A percentile compares a stretch with the other conserved stretches of the same genome.
phyloP scores from a whole-genome alignment of 2,113 vertebrate genomes.

The Numenius arquata region DNA sequence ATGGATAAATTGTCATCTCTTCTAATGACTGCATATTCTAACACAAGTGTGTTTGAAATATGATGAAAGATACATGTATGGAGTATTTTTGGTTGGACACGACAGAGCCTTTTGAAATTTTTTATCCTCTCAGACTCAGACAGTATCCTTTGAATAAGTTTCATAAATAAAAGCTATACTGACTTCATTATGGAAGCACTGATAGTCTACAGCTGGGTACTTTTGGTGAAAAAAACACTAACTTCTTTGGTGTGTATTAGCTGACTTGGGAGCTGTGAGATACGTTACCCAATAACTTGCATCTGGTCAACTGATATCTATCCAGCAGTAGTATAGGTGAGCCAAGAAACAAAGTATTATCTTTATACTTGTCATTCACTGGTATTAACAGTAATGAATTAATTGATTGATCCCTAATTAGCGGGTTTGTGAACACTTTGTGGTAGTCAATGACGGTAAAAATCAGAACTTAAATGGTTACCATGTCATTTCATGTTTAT shows the following conservation, averaged over 20 bases:
- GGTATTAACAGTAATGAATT: neutral
- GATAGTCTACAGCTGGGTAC: neutral
- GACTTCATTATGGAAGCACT: neutral
- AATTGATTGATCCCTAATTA: conserved; percentile 1
- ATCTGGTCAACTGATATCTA: neutral
- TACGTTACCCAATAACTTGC: neutral
- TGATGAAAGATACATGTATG: neutral
- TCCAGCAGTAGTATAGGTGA: neutral
- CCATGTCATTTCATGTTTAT: neutral
- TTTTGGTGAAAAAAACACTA: neutral
- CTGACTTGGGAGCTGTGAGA: neutral
- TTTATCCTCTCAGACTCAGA: neutral
- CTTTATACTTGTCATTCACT: neutral
- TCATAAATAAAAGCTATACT: neutral
- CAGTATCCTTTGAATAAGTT: neutral
- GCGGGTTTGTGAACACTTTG: neutral
- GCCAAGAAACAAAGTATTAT: neutral
- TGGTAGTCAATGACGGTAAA: neutral
- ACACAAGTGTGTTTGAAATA: neutral
- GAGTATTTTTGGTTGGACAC: neutral
- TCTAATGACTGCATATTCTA: neutral
- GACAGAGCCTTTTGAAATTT: neutral
- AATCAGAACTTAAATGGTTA: conserved; percentile 16
- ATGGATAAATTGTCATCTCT: neutral
- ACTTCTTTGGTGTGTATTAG: neutral